phyloP scores from a whole-genome alignment of 2,797 vertebrate genomes.

The Ctenopoma multispine region DNA sequence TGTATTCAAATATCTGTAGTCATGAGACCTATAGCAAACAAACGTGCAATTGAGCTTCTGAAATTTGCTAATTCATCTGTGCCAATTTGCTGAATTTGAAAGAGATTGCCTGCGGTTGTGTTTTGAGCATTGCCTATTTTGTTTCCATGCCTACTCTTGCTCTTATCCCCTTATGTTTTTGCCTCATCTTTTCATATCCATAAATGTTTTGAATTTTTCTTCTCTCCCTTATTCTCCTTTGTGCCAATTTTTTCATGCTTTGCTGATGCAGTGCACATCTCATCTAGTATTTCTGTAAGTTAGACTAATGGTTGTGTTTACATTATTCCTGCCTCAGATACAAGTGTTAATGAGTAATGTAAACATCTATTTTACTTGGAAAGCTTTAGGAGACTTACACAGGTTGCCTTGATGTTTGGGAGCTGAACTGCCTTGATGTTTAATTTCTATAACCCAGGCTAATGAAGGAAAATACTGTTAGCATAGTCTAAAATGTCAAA shows the following conservation, averaged over 20 bases:
- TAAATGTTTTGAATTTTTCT: slow-evolving; percentile 4
- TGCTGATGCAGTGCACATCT: slow-evolving; percentile 4
- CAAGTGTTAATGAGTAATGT: too few species aligned
- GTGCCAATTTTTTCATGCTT: slow-evolving; percentile 6
- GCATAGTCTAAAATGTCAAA: too few species aligned
- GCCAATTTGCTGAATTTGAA: slow-evolving; percentile 63
- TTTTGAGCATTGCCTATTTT: slow-evolving; percentile 34
- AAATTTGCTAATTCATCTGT: slow-evolving; percentile 64
- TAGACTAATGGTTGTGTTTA: background rate
- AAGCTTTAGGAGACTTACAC: too few species aligned
- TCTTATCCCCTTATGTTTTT: slow-evolving; percentile 9
- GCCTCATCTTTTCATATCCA: background rate
- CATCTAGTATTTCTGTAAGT: background rate
- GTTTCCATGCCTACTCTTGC: too few species aligned
- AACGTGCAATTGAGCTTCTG: slow-evolving; percentile 47
- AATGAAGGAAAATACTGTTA: too few species aligned
- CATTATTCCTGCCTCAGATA: too few species aligned
- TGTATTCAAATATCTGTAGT: slow-evolving; percentile 30
- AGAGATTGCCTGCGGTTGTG: slow-evolving; percentile 38
- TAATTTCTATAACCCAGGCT: too few species aligned
- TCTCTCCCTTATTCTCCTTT: background rate
- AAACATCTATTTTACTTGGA: background rate
- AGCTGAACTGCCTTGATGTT: too few species aligned
- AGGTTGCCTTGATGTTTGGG: too few species aligned
- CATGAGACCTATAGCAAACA: slow-evolving; percentile 25